Percentiles rank a stretch among this genome's conserved stretches.
Conservation (phyloP, 1,140 invertebrate genomes). For the Lethrus apterus region DNA sequence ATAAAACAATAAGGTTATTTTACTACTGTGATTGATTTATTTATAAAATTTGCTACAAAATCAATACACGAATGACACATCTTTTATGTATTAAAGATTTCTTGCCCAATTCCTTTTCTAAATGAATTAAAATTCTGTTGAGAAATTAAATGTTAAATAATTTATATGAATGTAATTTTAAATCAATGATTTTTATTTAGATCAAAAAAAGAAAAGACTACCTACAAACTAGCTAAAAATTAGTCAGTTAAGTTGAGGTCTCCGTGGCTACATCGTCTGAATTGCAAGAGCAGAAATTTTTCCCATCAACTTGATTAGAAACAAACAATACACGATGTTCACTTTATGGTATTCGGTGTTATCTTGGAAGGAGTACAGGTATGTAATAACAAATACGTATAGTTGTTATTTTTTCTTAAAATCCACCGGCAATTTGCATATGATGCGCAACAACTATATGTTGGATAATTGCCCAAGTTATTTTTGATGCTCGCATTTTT, state of each 20-base stretch:
- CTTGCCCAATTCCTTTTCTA: no score
- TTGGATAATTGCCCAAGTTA: conserved; percentile 7
- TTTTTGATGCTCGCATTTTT: no score
- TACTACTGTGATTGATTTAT: no score
- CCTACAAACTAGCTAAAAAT: conserved; percentile 16
- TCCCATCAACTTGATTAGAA: conserved; percentile 3
- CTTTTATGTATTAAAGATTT: no score
- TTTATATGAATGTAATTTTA: no score
- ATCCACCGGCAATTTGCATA: background rate
- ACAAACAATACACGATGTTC: conserved; percentile 29
- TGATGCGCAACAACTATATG: background rate
- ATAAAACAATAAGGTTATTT: no score
- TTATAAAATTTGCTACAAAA: no score
- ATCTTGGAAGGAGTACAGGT: conserved; percentile 36
- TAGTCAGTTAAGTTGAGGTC: conserved; percentile 24
- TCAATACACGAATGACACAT: no score
- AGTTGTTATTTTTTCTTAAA: background rate
- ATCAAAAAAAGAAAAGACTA: conserved; percentile 3
- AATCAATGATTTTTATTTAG: conserved; percentile 8
- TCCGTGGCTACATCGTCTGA: conserved; percentile 16
- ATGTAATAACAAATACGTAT: conserved; percentile 16
- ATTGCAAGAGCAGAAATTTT: conserved; percentile 18
- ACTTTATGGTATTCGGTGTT: conserved; percentile 34
- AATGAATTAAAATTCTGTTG: no score
- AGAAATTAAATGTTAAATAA: no score